Conservation (phyloP, 1,140 invertebrate species). For the Rhagoletis pomonella region DNA sequence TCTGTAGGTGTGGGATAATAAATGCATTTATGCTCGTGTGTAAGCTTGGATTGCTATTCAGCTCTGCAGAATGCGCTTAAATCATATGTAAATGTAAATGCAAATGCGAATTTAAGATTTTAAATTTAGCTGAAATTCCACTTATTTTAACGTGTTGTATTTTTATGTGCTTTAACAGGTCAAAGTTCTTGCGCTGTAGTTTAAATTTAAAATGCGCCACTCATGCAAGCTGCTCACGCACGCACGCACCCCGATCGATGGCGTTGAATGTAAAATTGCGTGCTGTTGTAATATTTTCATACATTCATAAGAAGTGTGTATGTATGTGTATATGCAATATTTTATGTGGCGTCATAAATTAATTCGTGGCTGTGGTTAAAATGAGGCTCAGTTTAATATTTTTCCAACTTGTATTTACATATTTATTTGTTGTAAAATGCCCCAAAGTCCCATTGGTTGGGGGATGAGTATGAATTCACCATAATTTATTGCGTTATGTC, state of each 20-base stretch:
- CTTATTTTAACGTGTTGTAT: background rate
- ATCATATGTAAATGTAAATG: too few relatives aligned
- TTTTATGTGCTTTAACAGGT: background rate
- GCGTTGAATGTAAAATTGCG: background rate
- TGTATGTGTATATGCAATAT: background rate
- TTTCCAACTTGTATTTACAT: slow-evolving; percentile 12
- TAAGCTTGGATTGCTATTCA: too few relatives aligned
- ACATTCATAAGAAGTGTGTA: background rate
- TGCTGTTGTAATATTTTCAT: slow-evolving; percentile 1
- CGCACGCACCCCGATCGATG: background rate
- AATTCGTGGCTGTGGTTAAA: background rate
- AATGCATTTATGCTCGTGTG: background rate
- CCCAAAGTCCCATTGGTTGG: too few relatives aligned
- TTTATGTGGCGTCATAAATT: slow-evolving; percentile 42
- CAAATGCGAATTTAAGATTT: too few relatives aligned
- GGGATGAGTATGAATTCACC: background rate
- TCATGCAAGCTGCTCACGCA: background rate
- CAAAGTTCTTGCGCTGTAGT: background rate
- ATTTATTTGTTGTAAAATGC: background rate
- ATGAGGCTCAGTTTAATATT: background rate
- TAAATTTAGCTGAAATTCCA: background rate
- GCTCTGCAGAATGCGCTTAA: too few relatives aligned
- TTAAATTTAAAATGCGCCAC: background rate
- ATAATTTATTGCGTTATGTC: slow-evolving; percentile 13
- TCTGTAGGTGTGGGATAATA: background rate